Evolutionary conservation across 2,888 invertebrate species (phyloP).

Genomic region (Morinoia aosen): DNA sequence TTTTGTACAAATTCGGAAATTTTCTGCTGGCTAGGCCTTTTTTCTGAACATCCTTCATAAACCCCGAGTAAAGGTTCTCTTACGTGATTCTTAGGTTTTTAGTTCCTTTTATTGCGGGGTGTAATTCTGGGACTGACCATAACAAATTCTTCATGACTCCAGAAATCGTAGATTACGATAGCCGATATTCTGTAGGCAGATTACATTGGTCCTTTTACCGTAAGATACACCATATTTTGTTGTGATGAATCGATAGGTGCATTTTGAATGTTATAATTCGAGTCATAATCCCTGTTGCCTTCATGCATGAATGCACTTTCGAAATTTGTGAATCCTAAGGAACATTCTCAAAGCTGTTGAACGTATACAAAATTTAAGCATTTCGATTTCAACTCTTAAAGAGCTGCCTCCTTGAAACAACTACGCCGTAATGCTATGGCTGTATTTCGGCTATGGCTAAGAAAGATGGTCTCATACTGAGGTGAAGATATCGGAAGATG

Average conservation of each 20-base stretch:
- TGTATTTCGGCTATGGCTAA: background rate
- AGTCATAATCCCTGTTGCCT: too few relatives aligned
- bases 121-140: background rate
- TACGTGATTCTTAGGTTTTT: background rate
- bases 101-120: background rate
- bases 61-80: background rate
- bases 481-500: conserved; percentile 10
- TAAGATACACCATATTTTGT: background rate
- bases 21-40: background rate
- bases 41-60: background rate
- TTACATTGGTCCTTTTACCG: background rate
- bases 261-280: background rate
- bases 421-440: background rate
- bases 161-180: background rate
- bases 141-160: background rate
- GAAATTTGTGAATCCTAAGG: too few relatives aligned
- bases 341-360: background rate
- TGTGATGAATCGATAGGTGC: background rate
- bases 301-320: too few relatives aligned
- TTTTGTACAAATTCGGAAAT: background rate
- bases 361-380: background rate
- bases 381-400: background rate
- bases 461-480: background rate
- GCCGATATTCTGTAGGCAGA: background rate
- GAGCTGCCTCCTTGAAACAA: background rate